Evolutionary conservation across 2,888 invertebrate genomes (phyloP), one percentile per base, ranked within the genome.

Genomic region (Ecliptopera silaceata): DNA sequence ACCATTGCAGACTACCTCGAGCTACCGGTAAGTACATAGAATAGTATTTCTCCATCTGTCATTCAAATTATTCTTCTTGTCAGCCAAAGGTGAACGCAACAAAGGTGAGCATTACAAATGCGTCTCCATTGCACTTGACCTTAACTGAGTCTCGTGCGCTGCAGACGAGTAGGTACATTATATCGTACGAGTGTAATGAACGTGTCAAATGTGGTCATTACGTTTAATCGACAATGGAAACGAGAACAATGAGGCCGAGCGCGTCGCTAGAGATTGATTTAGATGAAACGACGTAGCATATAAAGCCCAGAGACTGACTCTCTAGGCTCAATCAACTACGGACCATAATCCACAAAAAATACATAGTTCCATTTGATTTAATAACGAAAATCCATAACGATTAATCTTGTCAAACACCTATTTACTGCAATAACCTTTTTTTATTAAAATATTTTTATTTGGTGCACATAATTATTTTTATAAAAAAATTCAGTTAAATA

Each of bases 1-100:
- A 93, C 93, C 55, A 92, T 95, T 49, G 91, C 92, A 44, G 93
- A 93, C 63, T 92, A 95, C 67, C 92, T 95, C 64, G 93, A 94
- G 78, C 81, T 94, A 80, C 95, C 95, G 93, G 95, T 95, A 79
- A 94, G 94, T 93, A 64, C 64, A 51, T 56, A 56, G 29, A 56
- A 49, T 47, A 52, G 45, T 53, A 4, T 17, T 43, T 47, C 47
- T 36, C 5, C 53, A 53, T 56, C 29, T 36, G 67, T 66, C 60
- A 65, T 64, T 58, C 53, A 55, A 64, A 65, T 62, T 65, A 67
- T 63, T 70, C 59, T 44, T 32, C 51, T 53, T 34, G 41, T 66
- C 64, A 31, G 59, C 68, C 64, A 66, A 66, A 54, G 41, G 17
- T 43, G 68, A 70, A 59, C 60, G 64, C 77, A 73, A 75, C 74